Conservation (phyloP, 1,140 invertebrate genomes). For the Magallana ariakensis region DNA sequence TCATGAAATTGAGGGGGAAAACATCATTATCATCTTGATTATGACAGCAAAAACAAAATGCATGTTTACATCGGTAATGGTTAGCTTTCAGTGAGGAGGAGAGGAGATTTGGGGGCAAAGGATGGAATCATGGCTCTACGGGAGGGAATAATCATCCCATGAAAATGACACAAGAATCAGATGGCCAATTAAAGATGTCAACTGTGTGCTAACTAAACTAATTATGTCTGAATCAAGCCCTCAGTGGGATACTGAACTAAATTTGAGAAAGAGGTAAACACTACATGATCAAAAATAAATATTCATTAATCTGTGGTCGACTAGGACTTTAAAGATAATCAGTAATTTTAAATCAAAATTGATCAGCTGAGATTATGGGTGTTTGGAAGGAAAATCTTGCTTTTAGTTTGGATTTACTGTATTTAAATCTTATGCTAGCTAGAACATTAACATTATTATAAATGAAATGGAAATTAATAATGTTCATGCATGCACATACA, state of each 20-base stretch:
- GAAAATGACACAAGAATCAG: conserved; percentile 35
- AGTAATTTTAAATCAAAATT: no score
- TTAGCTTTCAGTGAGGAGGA: not conserved
- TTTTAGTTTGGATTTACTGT: no score
- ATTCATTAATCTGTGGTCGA: no score
- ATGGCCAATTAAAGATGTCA: conserved; percentile 31
- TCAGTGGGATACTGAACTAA: conserved; percentile 6
- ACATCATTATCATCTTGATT: conserved; percentile 24
- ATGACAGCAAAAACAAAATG: conserved; percentile 29
- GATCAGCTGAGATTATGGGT: no score
- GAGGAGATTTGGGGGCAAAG: not conserved
- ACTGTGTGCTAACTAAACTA: conserved; percentile 36
- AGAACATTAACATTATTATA: no score
- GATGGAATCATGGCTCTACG: not conserved
- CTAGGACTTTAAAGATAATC: no score
- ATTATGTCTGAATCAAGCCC: conserved; percentile 13
- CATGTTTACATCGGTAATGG: not conserved
- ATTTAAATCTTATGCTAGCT: no score
- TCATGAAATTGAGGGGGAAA: not conserved
- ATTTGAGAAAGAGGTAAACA: not conserved
- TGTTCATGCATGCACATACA: no score
- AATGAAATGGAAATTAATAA: no score
- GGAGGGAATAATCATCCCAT: conserved; percentile 10
- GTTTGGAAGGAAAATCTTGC: no score
- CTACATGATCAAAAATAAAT: no score